Evolutionary conservation across 1,140 invertebrate genomes (phyloP), one percentile per base, ranked within the genome.

Genomic region (Matsumurasca onukii): DNA sequence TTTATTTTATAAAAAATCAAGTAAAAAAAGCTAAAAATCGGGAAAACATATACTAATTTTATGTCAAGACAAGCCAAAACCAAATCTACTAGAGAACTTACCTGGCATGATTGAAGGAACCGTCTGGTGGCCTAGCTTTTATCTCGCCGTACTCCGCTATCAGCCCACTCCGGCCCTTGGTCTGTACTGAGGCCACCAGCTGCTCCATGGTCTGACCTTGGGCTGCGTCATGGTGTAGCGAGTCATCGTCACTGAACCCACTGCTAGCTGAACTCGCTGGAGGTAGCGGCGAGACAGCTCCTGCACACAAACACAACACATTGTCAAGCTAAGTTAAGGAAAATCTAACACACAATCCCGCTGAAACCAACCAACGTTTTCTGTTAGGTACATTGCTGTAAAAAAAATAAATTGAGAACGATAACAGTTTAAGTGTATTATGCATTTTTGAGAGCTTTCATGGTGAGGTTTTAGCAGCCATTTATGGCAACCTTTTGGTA

Each of bases 231-330:
- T 87, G 88, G 80, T 89, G 91, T 74, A 92, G 79, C 75, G 89
- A 91, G 79, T 94, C 92, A 80, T 95, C 93, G 80, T 94, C 92
- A 68, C 91, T 93, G 77, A 94, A 93, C 13, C 91, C 91, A 61
- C 90, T 92, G 29, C 90, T 92, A 25, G 89, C 89, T 31, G 89
- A 91, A 69, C 88, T 89, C 49, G 88, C 87, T 59, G 89, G 88
- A 75, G 89, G 88, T 66, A 86, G 80, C 1, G 87, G 86, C 65
- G 86, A 88, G 20, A 82, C 71, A 45, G 70, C 71, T 49, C 70
- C 73, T 74, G 48, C 20, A 59, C 5, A 45, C 49, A 62, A 69
- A 69, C 0, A 65, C 52, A 55, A 55, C 45, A 22, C 9, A 12
- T 12, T 12, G 34, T 45, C 9, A 45, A 45, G 34, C 34, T 45